Conservation (phyloP, 92 coral and sea anemone genomes). For the Zoanthus solanderi region DNA sequence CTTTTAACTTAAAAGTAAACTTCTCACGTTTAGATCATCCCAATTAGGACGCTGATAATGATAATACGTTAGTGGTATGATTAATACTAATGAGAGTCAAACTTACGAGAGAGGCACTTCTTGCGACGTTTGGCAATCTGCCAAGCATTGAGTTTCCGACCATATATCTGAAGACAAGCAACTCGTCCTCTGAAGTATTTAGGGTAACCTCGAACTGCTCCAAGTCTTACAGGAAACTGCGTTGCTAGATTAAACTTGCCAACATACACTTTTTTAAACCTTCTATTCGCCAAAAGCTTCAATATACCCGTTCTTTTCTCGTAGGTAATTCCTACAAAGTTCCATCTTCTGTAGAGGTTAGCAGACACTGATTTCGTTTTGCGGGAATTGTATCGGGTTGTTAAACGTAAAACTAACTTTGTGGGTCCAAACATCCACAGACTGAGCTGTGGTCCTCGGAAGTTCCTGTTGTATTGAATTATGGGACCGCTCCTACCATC, state of each 20-base stretch:
- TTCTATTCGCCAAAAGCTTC: not conserved
- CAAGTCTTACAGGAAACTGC: slow-evolving; percentile 30
- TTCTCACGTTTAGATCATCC: too few relatives aligned
- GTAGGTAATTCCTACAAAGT: slow-evolving; percentile 28
- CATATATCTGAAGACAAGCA: slow-evolving; percentile 30
- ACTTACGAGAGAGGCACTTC: slow-evolving; percentile 18
- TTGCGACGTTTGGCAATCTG: slow-evolving; percentile 25
- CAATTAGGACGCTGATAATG: too few relatives aligned
- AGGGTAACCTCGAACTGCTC: slow-evolving; percentile 17
- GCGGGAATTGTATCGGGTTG: slow-evolving; percentile 45
- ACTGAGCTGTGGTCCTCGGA: slow-evolving; percentile 73
- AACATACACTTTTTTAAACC: not conserved
- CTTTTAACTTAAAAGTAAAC: too few relatives aligned
- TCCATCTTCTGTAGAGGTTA: not conserved
- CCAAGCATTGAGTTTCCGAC: not conserved
- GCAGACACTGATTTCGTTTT: not conserved
- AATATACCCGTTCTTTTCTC: not conserved
- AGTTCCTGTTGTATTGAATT: slow-evolving; percentile 64
- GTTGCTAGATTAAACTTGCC: slow-evolving; percentile 25
- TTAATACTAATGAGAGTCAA: not conserved
- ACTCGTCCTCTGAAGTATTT: slow-evolving; percentile 40
- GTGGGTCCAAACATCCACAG: slow-evolving; percentile 75
- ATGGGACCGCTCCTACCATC: slow-evolving; percentile 76
- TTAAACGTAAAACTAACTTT: slow-evolving; percentile 75
- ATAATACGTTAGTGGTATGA: too few relatives aligned